Percentiles rank a stretch among this genome's conserved stretches.
Evolutionary conservation across 2,888 invertebrate species (phyloP).

Genomic region (Ectemnius lituratus): DNA sequence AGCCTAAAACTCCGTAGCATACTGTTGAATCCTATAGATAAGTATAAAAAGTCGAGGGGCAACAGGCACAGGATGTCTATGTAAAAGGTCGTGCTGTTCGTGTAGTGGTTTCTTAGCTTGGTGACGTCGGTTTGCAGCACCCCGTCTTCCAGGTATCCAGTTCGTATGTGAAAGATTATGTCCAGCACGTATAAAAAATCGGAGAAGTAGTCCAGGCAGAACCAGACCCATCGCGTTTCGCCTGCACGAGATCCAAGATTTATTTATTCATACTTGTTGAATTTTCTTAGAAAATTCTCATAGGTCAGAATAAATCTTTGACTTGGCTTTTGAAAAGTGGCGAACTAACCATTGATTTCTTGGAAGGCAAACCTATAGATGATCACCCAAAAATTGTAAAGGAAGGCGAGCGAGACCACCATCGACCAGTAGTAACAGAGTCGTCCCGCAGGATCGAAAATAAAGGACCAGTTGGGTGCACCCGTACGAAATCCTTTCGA

Average conservation of each 20-base stretch:
- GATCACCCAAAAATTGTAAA: slow-evolving; percentile 98
- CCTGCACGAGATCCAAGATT: slow-evolving; percentile 76
- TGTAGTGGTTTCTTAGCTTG: slow-evolving; percentile 96
- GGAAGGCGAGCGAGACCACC: slow-evolving; percentile 96
- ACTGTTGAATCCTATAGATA: slow-evolving; percentile 98
- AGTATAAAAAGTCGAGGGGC: slow-evolving; percentile 98
- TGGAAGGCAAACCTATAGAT: slow-evolving; percentile 99
- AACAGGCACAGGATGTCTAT: slow-evolving; percentile 98
- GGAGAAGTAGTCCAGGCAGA: slow-evolving; percentile 97
- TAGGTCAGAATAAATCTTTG: background rate
- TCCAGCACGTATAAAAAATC: slow-evolving; percentile 97
- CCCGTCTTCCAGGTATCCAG: slow-evolving; percentile 98
- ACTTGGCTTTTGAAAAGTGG: background rate
- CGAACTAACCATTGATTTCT: slow-evolving; percentile 91
- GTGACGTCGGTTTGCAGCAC: slow-evolving; percentile 97
- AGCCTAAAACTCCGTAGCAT: slow-evolving; percentile 96
- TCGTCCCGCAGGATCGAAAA: slow-evolving; percentile 98
- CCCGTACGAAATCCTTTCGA: slow-evolving; percentile 81
- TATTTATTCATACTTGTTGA: background rate
- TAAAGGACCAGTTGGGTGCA: slow-evolving; percentile 93
- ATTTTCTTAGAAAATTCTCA: background rate
- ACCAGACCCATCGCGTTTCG: slow-evolving; percentile 95
- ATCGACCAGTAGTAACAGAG: slow-evolving; percentile 98
- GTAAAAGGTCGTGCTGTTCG: slow-evolving; percentile 98
- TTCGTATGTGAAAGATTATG: slow-evolving; percentile 98